Evolutionary conservation across 1,140 invertebrate species (phyloP), one percentile per base, ranked within the genome.

Genomic region (Mactra quadrangularis): DNA sequence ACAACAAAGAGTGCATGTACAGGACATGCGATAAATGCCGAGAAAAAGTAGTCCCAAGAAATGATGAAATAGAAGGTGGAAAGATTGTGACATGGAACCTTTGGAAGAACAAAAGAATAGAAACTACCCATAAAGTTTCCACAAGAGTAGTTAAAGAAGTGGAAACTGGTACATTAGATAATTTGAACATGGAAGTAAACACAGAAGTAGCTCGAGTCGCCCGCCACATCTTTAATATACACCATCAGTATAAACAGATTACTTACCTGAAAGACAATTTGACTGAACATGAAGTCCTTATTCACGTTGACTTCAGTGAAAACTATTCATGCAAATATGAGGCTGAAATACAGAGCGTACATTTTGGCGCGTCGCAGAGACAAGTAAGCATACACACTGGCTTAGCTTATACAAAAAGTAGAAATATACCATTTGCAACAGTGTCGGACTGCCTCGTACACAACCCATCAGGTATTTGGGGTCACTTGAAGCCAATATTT

Each of bases 401-500:
- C 25, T 33, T 72, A 22, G 25, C 47, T 9, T 35, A 33, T 25
- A 27, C n/a, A 38, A 50, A 41, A 4, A 19, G 27, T 0, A 33
- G 60, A 0, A 19, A 6, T 17, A 19, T 59, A 15, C n/a, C 55
- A 64, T 84, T 79, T 59, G 78, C 45, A 47, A 70, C 72, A 27
- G 57, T 84, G 4, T 84, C 82, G 17, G 71, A 84, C 50, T 41
- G 25, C 19, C 25, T 59, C 13, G 25, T 64, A 27, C 77, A 88
- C 72, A 68, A 60, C 29, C 81, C 85, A 17, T 29, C 38, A 25
- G 68, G 75, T 31, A 87, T 88, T 66, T 88, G 72, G 87, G 68
- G 66, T 1, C 53, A 86, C 64, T 11, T 87, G 31, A 50, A 60
- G 11, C 70, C 87, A 22, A 33, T 88, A 9, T 35, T 88, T 17